Evolutionary conservation across 2,113 vertebrate species (phyloP), one percentile per base, ranked within the genome.

Genomic region (Polypterus bichir): DNA sequence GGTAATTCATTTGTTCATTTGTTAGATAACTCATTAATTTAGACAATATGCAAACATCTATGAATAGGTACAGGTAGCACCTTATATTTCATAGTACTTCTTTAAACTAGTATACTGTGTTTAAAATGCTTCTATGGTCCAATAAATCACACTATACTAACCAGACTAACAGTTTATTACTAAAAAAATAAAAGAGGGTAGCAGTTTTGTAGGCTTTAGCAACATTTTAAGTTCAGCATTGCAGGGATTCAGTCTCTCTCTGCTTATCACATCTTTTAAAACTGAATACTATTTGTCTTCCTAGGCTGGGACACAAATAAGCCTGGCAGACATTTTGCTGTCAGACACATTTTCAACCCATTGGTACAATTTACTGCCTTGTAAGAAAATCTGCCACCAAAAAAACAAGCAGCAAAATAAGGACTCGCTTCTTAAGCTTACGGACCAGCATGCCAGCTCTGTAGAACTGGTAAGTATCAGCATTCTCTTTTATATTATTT

Each of bases 361-460:
- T 7, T 90, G 88, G 87, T 86, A 90, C 74, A 89, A 86, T 68
- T 73, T 90, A 60, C 75, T 87, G 58, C 72, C 83, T 52, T 81
- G 70, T 46, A 85, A 82, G 69, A 81, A 74, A 68, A 71, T 69
- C 67, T 59, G 66, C 61, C 59, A 57, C 44, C 74, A 73, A 62
- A 77, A 69, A 48, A 27, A 0, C 1, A 77, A 75, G 63, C 76
- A 79, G 57, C 74, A 68, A 59, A 73, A 44, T 3, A 77, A 77
- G 1, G 74, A 77, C 58, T 62, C 51, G 27, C 11, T 71, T 5
- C 1, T 65, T 3, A 76, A 77, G 64, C 70, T 64, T 1, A 59
- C 74, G 57, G 62, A 60, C 57, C 73, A 74, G 66, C 71, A 67
- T 1, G 49, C 67, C 1, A 76, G 68, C 3, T 60, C 76, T 0